Conservation (phyloP, 1,140 invertebrate genomes). For the Tetranychus urticae region DNA sequence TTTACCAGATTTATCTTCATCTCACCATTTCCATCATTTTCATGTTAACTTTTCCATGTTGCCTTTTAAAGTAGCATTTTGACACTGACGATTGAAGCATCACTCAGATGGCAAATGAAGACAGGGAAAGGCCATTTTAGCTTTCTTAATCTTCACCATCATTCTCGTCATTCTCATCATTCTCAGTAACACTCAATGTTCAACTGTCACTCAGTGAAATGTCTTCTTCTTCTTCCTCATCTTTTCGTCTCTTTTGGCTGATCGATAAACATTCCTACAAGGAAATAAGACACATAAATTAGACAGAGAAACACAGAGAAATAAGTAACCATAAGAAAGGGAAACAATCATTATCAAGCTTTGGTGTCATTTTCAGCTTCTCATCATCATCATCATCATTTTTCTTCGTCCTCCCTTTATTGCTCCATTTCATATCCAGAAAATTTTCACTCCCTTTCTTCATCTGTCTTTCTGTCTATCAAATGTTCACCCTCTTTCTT, state of each 20-base stretch:
- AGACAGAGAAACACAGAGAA: neutral
- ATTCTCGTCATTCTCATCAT: neutral
- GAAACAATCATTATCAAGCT: neutral
- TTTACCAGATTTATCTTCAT: too few species aligned
- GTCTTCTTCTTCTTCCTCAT: neutral
- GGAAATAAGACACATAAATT: neutral
- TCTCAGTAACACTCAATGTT: neutral
- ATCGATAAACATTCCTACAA: neutral
- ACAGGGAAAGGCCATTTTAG: neutral
- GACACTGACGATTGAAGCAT: too few species aligned
- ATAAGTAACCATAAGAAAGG: neutral
- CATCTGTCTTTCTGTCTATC: neutral
- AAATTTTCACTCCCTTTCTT: neutral
- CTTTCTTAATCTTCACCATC: neutral
- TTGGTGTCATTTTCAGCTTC: neutral
- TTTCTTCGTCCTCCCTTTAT: neutral
- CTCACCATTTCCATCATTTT: too few species aligned
- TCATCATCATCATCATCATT: neutral
- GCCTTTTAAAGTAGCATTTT: too few species aligned
- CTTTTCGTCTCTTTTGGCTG: neutral
- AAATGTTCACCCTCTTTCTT: neutral
- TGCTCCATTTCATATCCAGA: neutral
- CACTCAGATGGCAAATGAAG: too few species aligned
- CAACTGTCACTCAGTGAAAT: too few species aligned
- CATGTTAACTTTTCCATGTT: too few species aligned